Evolutionary conservation across 2,113 vertebrate species (phyloP), one percentile per base, ranked within the genome.

Genomic region (Corapipo altera): DNA sequence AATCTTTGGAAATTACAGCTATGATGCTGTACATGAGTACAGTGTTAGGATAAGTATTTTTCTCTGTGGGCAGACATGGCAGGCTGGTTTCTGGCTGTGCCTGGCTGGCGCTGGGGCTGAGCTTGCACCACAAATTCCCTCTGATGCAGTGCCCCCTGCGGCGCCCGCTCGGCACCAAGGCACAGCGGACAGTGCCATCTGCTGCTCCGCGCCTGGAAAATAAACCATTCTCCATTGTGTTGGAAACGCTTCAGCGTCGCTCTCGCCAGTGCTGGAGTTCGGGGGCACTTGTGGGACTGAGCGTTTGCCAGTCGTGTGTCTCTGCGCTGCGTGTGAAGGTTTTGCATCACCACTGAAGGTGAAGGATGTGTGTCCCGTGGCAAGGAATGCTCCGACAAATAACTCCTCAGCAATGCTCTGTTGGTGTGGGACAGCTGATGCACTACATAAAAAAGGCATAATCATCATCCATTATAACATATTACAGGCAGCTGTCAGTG

Each of bases 131-230:
- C 4, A 55, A 80, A 43, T 35, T 88, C 35, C 43, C 83, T 85
- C 24, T 28, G 11, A 58, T 15, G 87, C 66, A 65, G 79, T 91
- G 95, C 89, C 93, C 95, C 96, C 78, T 89, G 95, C 72, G 71
- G 79, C 26, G 21, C 72, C 55, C 65, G 72, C 76, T 54, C 51
- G 1, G 51, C 2, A 52, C 81, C 81, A 43, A 78, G 88, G 91
- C 94, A 15, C 80, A 87, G 94, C 66, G 13, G 61, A 92, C 89
- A 97, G 91, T 97, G 96, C 96, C 95, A 91, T 92, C 96, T 97
- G 72, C 96, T 95, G 95, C 96, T 87, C 27, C 89, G 62, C 95
- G 66, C 51, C 46, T 73, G 91, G 24, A 92, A 88, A 89, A 71
- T 51, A 55, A 43, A 43, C 44, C 49, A 1, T 15, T 23, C 39